A percentile compares a stretch with the other conserved stretches of the same genome.
Conservation (phyloP, 1,140 invertebrate genomes). For the Melipona quadrifasciata region DNA sequence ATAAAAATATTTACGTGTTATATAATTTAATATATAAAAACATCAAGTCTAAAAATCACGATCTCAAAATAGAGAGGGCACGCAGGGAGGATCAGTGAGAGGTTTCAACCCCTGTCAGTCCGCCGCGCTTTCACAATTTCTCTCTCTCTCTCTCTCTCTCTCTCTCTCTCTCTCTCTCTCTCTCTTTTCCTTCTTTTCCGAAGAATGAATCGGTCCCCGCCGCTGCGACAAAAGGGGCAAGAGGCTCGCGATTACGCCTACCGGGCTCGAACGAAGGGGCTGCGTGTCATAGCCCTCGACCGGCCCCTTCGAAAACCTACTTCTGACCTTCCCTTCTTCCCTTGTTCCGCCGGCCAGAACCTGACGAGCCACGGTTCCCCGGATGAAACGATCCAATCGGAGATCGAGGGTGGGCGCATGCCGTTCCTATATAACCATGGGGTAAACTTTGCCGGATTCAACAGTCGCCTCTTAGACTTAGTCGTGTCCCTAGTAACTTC, state of each 20-base stretch:
- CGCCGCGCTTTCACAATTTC: neutral
- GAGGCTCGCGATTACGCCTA: neutral
- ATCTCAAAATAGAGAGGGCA: too few relatives aligned
- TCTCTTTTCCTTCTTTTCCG: neutral
- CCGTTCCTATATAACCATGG: conserved; percentile 53
- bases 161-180: conserved; percentile 2
- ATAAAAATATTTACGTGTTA: too few relatives aligned
- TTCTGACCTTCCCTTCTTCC: conserved; percentile 46
- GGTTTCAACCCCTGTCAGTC: neutral
- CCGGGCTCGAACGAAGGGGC: conserved; percentile 43
- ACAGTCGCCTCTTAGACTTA: neutral
- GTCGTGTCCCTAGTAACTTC: neutral
- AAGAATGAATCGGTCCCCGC: neutral
- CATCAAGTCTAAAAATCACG: too few relatives aligned
- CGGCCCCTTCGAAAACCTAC: conserved; percentile 62
- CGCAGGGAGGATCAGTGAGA: too few relatives aligned
- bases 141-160: neutral
- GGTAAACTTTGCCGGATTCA: neutral
- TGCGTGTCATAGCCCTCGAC: conserved; percentile 59
- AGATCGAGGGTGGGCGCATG: conserved; percentile 49
- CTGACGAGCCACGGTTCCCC: too few relatives aligned
- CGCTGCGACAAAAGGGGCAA: conserved; percentile 48
- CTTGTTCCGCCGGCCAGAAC: neutral
- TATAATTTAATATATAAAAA: too few relatives aligned
- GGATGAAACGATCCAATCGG: conserved; percentile 59